phyloP scores from a whole-genome alignment of 1,140 invertebrate species.

The Macrobrachium rosenbergii region DNA sequence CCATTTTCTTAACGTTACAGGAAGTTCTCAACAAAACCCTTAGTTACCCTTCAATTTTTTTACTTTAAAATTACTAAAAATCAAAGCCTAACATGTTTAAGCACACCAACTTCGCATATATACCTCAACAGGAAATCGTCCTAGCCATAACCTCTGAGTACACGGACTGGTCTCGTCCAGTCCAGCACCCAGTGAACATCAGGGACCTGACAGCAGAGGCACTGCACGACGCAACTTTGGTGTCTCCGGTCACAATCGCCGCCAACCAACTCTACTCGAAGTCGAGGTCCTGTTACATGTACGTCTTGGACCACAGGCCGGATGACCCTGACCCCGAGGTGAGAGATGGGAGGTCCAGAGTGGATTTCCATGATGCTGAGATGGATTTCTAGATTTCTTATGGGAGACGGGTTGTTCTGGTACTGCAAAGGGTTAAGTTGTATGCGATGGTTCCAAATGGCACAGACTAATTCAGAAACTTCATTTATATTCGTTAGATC shows the following conservation, averaged over 20 bases:
- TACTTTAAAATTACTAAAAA: not conserved
- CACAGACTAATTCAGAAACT: no score
- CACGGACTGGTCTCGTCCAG: conserved; percentile 94
- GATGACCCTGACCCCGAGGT: conserved; percentile 92
- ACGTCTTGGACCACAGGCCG: conserved; percentile 91
- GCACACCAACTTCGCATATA: not conserved
- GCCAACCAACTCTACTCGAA: conserved; percentile 79
- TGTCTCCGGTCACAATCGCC: conserved; percentile 86
- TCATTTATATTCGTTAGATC: no score
- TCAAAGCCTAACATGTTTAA: conserved; percentile 75
- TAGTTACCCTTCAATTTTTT: not conserved
- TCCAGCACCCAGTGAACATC: conserved; percentile 93
- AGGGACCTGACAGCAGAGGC: conserved; percentile 83
- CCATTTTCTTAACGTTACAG: no score
- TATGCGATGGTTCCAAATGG: no score
- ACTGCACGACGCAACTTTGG: conserved; percentile 78
- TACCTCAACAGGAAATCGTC: conserved; percentile 74
- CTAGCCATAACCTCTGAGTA: conserved; percentile 90
- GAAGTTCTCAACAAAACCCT: no score
- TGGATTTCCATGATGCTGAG: no score
- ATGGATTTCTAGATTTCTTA: no score
- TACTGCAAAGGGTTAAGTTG: no score
- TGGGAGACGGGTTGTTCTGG: no score
- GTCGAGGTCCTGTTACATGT: conserved; percentile 83
- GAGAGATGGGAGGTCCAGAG: conserved; percentile 67